Conservation (phyloP, 2,797 vertebrate species). For the Brachymystax lenok region DNA sequence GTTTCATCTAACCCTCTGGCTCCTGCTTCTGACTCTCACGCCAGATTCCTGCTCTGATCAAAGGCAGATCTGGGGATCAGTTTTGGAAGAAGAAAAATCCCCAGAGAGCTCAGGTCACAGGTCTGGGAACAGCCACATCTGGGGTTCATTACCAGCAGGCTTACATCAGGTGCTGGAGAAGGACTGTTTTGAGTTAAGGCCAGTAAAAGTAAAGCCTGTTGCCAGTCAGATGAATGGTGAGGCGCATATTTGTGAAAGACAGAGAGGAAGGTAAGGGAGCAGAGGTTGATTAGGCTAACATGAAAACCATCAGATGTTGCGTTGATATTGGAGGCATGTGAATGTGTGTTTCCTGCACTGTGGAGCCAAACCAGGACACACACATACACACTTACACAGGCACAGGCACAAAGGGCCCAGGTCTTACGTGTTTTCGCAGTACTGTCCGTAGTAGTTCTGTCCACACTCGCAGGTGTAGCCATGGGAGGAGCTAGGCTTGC, state of each 20-base stretch:
- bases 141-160: neutral
- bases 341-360: constrained; percentile 2
- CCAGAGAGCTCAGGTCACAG: neutral
- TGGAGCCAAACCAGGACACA: neutral
- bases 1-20: neutral
- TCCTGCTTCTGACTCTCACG: neutral
- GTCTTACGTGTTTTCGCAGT: constrained; percentile 94
- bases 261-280: neutral
- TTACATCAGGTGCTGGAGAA: neutral
- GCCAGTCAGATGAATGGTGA: neutral
- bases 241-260: neutral
- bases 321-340: neutral
- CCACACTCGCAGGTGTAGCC: constrained; percentile 95
- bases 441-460: constrained; percentile 87
- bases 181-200: neutral
- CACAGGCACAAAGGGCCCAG: neutral
- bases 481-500: constrained; percentile 85
- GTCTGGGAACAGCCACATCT: neutral
- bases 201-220: neutral
- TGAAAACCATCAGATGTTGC: neutral
- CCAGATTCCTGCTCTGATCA: constrained; percentile 8
- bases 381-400: constrained; percentile 3
- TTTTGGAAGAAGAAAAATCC: neutral
- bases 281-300: neutral
- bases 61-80: constrained; percentile 6